A percentile compares a stretch with the other conserved stretches of the same genome.
phyloP scores from a whole-genome alignment of 2,888 invertebrate genomes.

The Orgyia antiqua region DNA sequence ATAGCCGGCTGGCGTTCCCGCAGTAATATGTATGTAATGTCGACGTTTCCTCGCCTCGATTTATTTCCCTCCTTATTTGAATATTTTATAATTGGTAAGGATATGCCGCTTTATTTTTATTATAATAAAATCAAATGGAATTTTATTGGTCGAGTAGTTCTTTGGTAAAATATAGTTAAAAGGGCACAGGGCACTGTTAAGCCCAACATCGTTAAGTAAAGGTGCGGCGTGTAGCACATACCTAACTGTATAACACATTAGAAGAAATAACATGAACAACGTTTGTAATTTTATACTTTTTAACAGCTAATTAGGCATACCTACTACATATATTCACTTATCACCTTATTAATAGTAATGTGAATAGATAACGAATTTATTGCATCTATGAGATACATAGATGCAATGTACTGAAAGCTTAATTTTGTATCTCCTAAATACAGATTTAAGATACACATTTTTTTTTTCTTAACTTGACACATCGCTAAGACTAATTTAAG shows the following conservation, averaged over 20 bases:
- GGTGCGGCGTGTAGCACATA: slow-evolving; percentile 13
- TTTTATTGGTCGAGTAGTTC: slow-evolving; percentile 8
- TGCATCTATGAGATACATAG: too few species aligned
- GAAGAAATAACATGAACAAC: slow-evolving; percentile 7
- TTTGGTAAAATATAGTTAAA: slow-evolving; percentile 11
- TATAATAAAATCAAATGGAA: not conserved
- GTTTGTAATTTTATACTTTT: slow-evolving; percentile 15
- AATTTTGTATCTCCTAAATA: too few species aligned
- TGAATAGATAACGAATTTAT: too few species aligned
- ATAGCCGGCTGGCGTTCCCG: slow-evolving; percentile 63
- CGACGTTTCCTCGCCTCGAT: slow-evolving; percentile 63
- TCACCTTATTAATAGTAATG: too few species aligned
- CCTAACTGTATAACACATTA: slow-evolving; percentile 17
- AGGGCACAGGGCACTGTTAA: slow-evolving; percentile 8
- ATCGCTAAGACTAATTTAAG: too few species aligned
- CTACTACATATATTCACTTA: too few species aligned
- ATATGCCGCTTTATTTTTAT: slow-evolving; percentile 34
- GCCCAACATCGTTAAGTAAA: slow-evolving; percentile 5
- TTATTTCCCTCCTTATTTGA: slow-evolving; percentile 67
- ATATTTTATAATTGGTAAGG: slow-evolving; percentile 65
- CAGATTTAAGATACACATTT: too few species aligned
- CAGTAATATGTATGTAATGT: slow-evolving; percentile 70
- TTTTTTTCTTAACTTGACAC: too few species aligned
- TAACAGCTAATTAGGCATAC: slow-evolving; percentile 19
- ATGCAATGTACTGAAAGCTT: too few species aligned